Evolutionary conservation across 2,797 vertebrate genomes (phyloP), one percentile per base, ranked within the genome.

Genomic region (Silurus lanzhouensis): DNA sequence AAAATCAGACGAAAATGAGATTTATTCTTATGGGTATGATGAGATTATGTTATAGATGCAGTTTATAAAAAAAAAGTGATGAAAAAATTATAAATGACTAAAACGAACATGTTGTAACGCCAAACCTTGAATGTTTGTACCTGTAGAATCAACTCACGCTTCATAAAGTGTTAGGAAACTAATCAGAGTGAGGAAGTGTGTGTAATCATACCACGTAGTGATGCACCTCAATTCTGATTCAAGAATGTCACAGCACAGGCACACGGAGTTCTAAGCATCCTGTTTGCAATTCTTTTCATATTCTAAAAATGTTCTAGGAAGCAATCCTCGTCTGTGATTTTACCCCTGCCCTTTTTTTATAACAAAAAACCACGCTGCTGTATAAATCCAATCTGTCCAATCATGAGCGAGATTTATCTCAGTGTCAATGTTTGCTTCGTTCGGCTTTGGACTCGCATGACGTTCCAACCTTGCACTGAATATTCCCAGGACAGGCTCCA

Each of bases 391-490:
- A 27, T 63, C 57, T 22, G 6, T 64, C 72, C 72, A 0, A 46
- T 27, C 83, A 38, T 25, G 44, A 31, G 7, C 8, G 5, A 57
- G 81, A 71, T 75, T 61, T 17, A 83, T 78, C 74, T 71, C 76
- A 61, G 38, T 70, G 4, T 17, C 75, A 68, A 7, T 13, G 58
- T 57, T 67, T 25, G 61, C 75, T 68, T 66, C 57, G 38, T n/a
- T 70, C 7, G 57, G 38, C 5, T 48, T 17, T 25, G 31, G 5
- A 31, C 5, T 38, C 1, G 1, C 31, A 2, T 80, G 48, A 52
- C 48, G 25, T 48, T 66, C 44, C 44, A 44, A 81, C 8, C 44
- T 79, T n/a, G n/a, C 5, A 13, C 6, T 44, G 46, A 25, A 80
- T 64, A 79, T 46, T 64, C 60, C 74, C 5, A 6, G 15, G 17